Base-by-base conservation (phyloP, 2,113 vertebrate genomes). In the Circaetus cinerascens region DNA sequence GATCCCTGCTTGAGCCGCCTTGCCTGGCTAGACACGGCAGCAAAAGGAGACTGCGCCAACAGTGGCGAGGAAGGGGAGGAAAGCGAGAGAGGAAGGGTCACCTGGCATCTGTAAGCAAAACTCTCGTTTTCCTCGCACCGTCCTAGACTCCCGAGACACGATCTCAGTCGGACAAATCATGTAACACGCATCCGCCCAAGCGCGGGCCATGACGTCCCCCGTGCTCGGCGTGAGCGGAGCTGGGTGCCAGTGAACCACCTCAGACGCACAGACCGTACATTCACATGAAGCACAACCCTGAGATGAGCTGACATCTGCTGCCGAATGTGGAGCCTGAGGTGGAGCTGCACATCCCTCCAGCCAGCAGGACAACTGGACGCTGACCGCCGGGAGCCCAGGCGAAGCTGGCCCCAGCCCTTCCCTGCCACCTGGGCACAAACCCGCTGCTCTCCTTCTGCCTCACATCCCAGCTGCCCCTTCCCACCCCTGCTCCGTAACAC, bases 151-250 rank as follows among this genome's bases (percentile, higher is more conserved):
- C 26, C 0, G 2, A 43, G 38, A 5, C 46, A 12, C 1, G 7
- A 21, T 32, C 26, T n/a, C 13, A 0, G 15, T 19, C 4, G 1
- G 40, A 38, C 13, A 9, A 34, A 5, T 34, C 25, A 11, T 2
- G 0, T 36, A 20, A 59, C 3, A 1, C 2, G 0, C 13, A 16
- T 14, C 29, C 2, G 2, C 18, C 36, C 43, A 4, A 18, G 14
- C 15, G 5, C 0, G 1, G 22, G 10, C 22, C 2, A 0, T 15
- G 5, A 27, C 2, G 2, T n/a, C 30, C 36, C 29, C 5, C 0
- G 8, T 26, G 41, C 53, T 57, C 3, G 3, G 29, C 4, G 4
- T 38, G 36, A 51, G 22, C 3, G 1, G 79, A 57, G 34, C 34
- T 13, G 53, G n/a, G 14, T 7, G 19, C 15, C 2, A 7, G 15